phyloP scores from a whole-genome alignment of 2,113 vertebrate genomes.

The Pseudorectes ferrugineus region DNA sequence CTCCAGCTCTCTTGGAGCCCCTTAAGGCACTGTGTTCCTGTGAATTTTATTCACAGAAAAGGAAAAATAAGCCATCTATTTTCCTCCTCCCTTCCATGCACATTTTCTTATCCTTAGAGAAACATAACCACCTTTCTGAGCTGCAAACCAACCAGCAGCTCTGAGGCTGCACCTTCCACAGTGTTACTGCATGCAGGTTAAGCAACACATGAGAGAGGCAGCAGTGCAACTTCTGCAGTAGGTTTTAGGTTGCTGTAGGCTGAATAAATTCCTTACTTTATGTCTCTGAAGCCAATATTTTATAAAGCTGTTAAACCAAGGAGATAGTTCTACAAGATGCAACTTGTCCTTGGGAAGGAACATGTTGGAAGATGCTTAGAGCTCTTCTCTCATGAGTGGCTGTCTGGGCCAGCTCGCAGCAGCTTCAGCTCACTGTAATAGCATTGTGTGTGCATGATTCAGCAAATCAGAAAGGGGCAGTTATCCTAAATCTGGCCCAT shows the following conservation, averaged over 20 bases:
- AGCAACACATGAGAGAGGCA: background rate
- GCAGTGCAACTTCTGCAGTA: background rate
- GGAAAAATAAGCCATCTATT: background rate
- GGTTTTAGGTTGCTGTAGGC: constrained; percentile 3
- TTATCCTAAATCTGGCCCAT: background rate
- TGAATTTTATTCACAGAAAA: background rate
- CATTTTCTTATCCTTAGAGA: background rate
- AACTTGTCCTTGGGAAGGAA: background rate
- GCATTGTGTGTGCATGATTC: rapidly evolving
- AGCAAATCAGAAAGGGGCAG: background rate
- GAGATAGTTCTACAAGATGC: background rate
- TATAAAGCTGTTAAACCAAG: background rate
- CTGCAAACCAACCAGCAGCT: background rate
- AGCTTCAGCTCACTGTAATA: background rate
- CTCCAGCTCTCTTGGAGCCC: background rate
- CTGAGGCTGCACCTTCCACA: background rate
- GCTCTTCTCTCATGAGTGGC: background rate
- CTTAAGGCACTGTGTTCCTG: background rate
- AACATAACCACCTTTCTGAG: background rate
- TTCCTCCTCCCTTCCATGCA: background rate
- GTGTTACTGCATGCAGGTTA: background rate
- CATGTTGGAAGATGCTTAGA: background rate
- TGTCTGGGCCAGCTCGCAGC: background rate
- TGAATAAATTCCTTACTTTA: background rate
- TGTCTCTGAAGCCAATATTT: background rate